Percentiles rank a stretch among this genome's conserved stretches.
These are phyloP conservation scores for Nomada hirtipes DNA, from an alignment of 2,888 invertebrate genomes.

Conservation along the genomic window DNA sequence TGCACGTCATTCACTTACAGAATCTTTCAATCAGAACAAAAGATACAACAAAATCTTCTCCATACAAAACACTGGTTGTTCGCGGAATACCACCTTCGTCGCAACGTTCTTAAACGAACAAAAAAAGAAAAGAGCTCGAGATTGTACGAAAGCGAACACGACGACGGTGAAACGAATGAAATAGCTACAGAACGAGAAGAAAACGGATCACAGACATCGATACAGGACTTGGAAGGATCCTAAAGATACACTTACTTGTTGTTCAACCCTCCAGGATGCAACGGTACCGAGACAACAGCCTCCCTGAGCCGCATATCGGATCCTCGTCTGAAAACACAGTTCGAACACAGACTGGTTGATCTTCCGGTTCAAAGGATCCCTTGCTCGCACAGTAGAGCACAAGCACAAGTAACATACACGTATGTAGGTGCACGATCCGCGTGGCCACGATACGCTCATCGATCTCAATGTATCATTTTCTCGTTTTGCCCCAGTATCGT, in stretches of 20 bases:
- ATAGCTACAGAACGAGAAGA: conserved; percentile 4
- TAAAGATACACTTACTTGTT: conserved; percentile 77
- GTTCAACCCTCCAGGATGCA: conserved; percentile 79
- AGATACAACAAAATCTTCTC: not conserved
- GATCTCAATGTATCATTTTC: conserved; percentile 25
- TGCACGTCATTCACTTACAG: conserved; percentile 20
- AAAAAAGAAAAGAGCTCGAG: not conserved
- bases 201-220: conserved; percentile 11
- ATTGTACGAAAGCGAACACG: conserved; percentile 22
- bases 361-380: not conserved
- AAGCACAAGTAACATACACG: conserved; percentile 3
- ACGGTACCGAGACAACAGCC: conserved; percentile 75
- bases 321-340: conserved; percentile 61
- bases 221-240: not conserved
- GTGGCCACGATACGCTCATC: conserved; percentile 18
- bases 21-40: not conserved
- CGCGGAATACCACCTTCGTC: conserved; percentile 9
- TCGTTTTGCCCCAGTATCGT: not conserved
- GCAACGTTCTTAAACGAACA: not conserved
- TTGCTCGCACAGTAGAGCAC: not conserved
- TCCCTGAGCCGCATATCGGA: conserved; percentile 81
- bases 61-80: not conserved
- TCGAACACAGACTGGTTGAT: conserved; percentile 7
- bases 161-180: conserved; percentile 5
- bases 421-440: conserved; percentile 9